Percentiles rank a stretch among this genome's conserved stretches.
Evolutionary conservation across 2,888 invertebrate genomes (phyloP).

Genomic region (Dione vanillae): DNA sequence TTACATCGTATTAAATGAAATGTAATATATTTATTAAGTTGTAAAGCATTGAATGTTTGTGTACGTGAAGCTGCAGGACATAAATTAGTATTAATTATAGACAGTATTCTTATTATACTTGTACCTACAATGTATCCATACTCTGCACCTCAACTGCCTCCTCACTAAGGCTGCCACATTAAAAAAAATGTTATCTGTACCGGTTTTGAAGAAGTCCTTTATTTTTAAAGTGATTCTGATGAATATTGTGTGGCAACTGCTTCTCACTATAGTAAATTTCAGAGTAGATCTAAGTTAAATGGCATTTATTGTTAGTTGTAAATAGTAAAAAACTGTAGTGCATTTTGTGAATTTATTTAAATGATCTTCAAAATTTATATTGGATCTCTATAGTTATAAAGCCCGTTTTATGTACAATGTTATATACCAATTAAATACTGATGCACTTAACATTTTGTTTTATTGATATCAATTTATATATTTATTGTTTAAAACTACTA

Average conservation of each 20-base stretch:
- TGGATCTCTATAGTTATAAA: conserved; percentile 40
- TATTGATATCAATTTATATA: conserved; percentile 10
- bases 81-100: conserved; percentile 22
- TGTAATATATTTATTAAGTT: conserved; percentile 5
- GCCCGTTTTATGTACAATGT: conserved; percentile 39
- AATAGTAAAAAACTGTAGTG: conserved; percentile 48
- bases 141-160: conserved; percentile 24
- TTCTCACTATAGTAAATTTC: conserved; percentile 35
- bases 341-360: conserved; percentile 39
- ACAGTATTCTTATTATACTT: conserved; percentile 20
- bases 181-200: neutral
- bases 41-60: conserved; percentile 18
- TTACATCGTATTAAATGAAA: neutral
- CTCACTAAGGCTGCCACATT: conserved; percentile 2
- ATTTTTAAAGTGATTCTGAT: neutral
- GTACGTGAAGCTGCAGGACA: neutral
- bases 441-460: conserved; percentile 41
- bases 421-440: conserved; percentile 36
- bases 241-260: neutral
- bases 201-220: no score
- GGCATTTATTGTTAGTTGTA: conserved; percentile 57
- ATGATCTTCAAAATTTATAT: conserved; percentile 31
- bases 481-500: neutral
- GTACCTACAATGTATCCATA: neutral
- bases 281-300: conserved; percentile 32